A percentile compares a stretch with the other conserved stretches of the same genome.
Conservation (phyloP, 23 tunicate genomes). For the Diplosoma virens region DNA sequence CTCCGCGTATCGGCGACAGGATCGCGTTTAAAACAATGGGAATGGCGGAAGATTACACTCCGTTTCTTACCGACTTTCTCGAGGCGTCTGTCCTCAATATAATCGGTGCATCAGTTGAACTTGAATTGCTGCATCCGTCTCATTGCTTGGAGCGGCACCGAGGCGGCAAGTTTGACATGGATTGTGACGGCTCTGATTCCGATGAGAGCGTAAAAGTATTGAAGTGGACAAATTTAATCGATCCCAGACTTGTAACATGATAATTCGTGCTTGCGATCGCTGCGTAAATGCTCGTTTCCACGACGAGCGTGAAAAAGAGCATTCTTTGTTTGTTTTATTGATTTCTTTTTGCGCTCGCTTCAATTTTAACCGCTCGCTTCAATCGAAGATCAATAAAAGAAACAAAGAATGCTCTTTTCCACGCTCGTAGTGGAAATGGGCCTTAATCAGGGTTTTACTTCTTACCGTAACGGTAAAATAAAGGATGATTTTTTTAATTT, state of each 20-base stretch:
- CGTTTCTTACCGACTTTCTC: constrained; percentile 41
- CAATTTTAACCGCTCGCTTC: too few relatives aligned
- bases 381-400: too few relatives aligned
- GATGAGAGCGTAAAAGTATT: not conserved
- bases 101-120: not conserved
- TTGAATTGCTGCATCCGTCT: not conserved
- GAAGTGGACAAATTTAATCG: constrained; percentile 32
- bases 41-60: constrained; percentile 70
- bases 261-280: too few relatives aligned
- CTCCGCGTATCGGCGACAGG: constrained; percentile 52
- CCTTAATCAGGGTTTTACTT: too few relatives aligned
- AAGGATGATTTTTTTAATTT: too few relatives aligned
- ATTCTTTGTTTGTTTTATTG: too few relatives aligned
- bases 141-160: not conserved
- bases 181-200: not conserved
- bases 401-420: too few relatives aligned
- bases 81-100: constrained; percentile 41
- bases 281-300: too few relatives aligned
- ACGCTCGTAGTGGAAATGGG: too few relatives aligned
- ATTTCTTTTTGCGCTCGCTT: too few relatives aligned
- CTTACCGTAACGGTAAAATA: too few relatives aligned
- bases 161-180: constrained; percentile 60
- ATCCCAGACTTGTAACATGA: constrained; percentile 31
- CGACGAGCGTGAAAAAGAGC: too few relatives aligned
- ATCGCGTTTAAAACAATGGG: constrained; percentile 68